Evolutionary conservation across 1,140 invertebrate genomes (phyloP).

Genomic region (Bombus superbus): DNA sequence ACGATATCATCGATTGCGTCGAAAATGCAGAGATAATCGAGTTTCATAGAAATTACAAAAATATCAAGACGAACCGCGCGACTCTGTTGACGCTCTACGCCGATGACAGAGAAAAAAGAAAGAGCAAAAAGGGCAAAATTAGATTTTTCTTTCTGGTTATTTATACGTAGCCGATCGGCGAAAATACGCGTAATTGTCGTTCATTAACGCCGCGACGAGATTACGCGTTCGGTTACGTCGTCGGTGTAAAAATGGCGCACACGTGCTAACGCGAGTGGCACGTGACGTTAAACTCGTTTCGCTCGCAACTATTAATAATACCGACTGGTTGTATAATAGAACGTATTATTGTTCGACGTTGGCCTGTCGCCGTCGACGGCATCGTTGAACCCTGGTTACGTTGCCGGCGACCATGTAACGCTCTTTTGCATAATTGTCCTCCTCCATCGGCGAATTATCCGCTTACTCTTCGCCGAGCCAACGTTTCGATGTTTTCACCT

Average conservation of each 20-base stretch:
- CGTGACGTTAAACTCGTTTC: constrained; percentile 56
- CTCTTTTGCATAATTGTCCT: constrained; percentile 28
- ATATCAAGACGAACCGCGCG: too few relatives aligned
- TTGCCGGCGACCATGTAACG: constrained; percentile 7
- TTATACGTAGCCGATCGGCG: neutral
- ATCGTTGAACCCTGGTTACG: neutral
- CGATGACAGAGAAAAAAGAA: neutral
- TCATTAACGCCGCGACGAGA: constrained; percentile 14
- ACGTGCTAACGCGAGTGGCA: constrained; percentile 43
- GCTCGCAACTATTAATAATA: constrained; percentile 49
- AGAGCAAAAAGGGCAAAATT: neutral
- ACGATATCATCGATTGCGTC: too few relatives aligned
- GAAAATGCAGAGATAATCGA: too few relatives aligned
- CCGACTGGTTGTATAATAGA: constrained; percentile 27
- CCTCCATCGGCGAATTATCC: neutral
- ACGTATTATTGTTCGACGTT: constrained; percentile 35
- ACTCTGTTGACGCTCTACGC: too few relatives aligned
- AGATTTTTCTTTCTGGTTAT: neutral
- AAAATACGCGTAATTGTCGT: constrained; percentile 36
- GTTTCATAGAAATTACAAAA: too few relatives aligned
- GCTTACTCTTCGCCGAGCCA: neutral
- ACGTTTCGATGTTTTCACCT: neutral
- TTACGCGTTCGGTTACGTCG: constrained; percentile 24
- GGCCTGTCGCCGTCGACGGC: neutral
- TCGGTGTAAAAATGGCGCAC: constrained; percentile 31